Conservation (phyloP, 2,888 invertebrate genomes). For the Phlogophora meticulosa region DNA sequence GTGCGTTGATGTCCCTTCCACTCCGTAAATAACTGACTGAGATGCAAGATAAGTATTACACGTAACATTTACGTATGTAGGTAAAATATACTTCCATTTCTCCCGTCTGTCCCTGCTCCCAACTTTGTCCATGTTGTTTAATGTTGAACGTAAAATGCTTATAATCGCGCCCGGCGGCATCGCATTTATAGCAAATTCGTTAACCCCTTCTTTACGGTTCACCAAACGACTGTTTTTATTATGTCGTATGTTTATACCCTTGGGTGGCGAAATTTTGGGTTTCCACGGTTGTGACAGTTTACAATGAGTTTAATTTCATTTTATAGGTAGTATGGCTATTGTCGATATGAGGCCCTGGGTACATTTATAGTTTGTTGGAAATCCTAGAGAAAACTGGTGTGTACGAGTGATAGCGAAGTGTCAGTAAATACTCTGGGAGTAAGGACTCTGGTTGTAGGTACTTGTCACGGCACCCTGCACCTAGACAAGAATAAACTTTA, state of each 20-base stretch:
- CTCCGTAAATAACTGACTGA: too few relatives aligned
- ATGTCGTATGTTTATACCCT: constrained; percentile 54
- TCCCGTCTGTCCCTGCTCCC: constrained; percentile 22
- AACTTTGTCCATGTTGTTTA: constrained; percentile 63
- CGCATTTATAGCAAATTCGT: constrained; percentile 67
- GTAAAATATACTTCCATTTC: constrained; percentile 15
- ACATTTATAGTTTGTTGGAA: too few relatives aligned
- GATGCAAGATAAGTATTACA: too few relatives aligned
- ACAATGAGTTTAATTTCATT: constrained; percentile 3
- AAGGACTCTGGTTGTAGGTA: too few relatives aligned
- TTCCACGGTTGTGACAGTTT: constrained; percentile 1
- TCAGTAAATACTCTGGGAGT: too few relatives aligned
- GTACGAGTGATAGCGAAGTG: too few relatives aligned
- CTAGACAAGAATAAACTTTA: too few relatives aligned
- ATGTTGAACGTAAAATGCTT: constrained; percentile 73
- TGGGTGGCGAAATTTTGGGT: constrained; percentile 42
- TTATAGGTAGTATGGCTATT: not conserved
- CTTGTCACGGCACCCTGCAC: too few relatives aligned
- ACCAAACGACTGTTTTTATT: constrained; percentile 63
- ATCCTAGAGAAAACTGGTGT: too few relatives aligned
- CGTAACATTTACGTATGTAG: too few relatives aligned
- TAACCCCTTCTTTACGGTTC: constrained; percentile 66
- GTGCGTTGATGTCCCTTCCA: too few relatives aligned
- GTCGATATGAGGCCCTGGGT: not conserved
- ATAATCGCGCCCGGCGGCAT: constrained; percentile 68